Evolutionary conservation across 1,140 invertebrate genomes (phyloP), one percentile per base, ranked within the genome.

Genomic region (Theocolax elegans): DNA sequence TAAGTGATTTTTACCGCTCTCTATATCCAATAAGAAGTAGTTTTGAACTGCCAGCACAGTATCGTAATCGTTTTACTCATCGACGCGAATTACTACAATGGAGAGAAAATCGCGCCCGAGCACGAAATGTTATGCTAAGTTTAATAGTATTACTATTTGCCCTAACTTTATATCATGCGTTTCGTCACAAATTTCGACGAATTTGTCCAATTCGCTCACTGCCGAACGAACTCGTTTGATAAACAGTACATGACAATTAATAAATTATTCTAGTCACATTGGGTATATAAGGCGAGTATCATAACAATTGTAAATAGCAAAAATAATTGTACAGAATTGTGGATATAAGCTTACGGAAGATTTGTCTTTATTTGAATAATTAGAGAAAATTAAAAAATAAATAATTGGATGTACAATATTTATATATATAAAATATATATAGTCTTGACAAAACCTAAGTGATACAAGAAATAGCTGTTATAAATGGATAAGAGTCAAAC

Each of bases 1-100:
- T 94, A 1, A 89, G 90, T 66, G 92, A 95, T 78, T 94, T 94
- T 79, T 95, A 93, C 81, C 87, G 93, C 60, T 91, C 92, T 0
- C 77, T 95, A 1, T 92, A 93, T 79, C 93, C 93, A 2, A 81
- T 89, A 10, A 89, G 87, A 23, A 94, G 93, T 42, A 89, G 89
- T 64, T 94, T 94, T 81, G 94, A 95, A 76, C 80, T 94, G 44
- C 89, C 92, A 42, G 72, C 85, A 38, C 88, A 91, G 65, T 92
- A 90, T 76, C 86, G 92, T 21, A 94, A 94, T 82, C 87, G 91
- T 27, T 94, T 93, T 76, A 83, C 89, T 0, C 87, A 92, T 73
- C 86, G 91, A 15, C 78, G 87, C 19, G 90, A 93, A 42, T 86
- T 93, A 46, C 76, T 87, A 35, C 83, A 89, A 63, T 93, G 92